Conservation (phyloP, 2,113 vertebrate species). For the Garra rufa region DNA sequence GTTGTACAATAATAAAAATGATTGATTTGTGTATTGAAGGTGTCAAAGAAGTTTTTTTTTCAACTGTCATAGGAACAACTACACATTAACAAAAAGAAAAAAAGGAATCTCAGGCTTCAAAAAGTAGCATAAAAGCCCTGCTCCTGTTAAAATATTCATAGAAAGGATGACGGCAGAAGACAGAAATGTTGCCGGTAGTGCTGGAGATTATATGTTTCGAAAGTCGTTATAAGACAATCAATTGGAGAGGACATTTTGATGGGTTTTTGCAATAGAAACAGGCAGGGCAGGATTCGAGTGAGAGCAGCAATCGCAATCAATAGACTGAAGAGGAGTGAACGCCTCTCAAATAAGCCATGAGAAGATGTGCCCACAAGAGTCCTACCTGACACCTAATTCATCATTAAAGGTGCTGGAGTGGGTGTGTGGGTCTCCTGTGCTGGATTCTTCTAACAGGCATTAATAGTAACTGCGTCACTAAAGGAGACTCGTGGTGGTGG, state of each 20-base stretch:
- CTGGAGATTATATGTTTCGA: slow-evolving; percentile 28
- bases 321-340: background rate
- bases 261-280: slow-evolving; percentile 5
- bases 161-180: slow-evolving; percentile 10
- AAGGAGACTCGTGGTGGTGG: background rate
- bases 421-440: background rate
- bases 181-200: slow-evolving; percentile 33
- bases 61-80: background rate
- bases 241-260: background rate
- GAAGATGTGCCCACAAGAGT: slow-evolving; percentile 23
- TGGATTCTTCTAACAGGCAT: background rate
- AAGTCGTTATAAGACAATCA: slow-evolving; percentile 14
- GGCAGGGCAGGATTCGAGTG: background rate
- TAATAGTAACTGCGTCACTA: background rate
- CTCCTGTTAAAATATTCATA: slow-evolving; percentile 48
- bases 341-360: background rate
- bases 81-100: background rate
- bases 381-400: slow-evolving; percentile 12
- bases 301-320: slow-evolving; percentile 9
- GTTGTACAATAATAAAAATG: background rate
- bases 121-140: slow-evolving; percentile 18
- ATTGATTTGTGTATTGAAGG: background rate
- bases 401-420: slow-evolving; percentile 25
- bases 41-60: background rate
- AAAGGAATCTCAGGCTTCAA: background rate